A percentile compares a stretch with the other conserved stretches of the same genome.
Conservation (phyloP, 2,113 vertebrate species). For the Pseudolaguvia tuberculata region DNA sequence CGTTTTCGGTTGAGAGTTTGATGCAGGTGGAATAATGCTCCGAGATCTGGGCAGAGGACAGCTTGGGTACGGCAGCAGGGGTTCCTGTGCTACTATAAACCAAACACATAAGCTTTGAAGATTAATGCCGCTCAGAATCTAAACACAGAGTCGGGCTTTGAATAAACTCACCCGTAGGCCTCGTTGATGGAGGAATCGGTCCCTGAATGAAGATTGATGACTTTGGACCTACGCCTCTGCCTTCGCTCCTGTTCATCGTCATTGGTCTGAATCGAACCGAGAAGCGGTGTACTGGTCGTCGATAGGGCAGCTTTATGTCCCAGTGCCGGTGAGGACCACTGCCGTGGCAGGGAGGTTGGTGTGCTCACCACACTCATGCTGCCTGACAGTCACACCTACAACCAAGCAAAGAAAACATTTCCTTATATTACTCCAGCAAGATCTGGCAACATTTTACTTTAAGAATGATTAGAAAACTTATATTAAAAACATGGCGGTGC, state of each 20-base stretch:
- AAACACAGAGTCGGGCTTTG: background rate
- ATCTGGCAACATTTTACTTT: too few relatives aligned
- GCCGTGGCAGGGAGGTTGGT: conserved; percentile 55
- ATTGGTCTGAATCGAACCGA: conserved; percentile 77
- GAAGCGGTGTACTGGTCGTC: conserved; percentile 66
- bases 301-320: conserved; percentile 61
- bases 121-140: background rate
- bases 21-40: conserved; percentile 95
- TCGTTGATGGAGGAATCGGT: conserved; percentile 64
- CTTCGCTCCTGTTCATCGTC: conserved; percentile 84
- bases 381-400: conserved; percentile 4
- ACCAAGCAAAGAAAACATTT: background rate
- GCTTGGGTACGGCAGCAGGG: conserved; percentile 68
- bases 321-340: conserved; percentile 61
- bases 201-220: conserved; percentile 72
- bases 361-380: conserved; percentile 66
- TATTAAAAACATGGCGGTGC: too few relatives aligned
- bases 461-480: too few relatives aligned
- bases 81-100: conserved; percentile 64
- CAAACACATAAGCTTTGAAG: background rate
- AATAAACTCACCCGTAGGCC: conserved; percentile 60
- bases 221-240: conserved; percentile 79
- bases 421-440: too few relatives aligned
- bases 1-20: conserved; percentile 90
- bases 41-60: conserved; percentile 84